A percentile compares a stretch with the other conserved stretches of the same genome.
Evolutionary conservation across 2,888 invertebrate species (phyloP).

Genomic region (Yponomeuta plumbellus): DNA sequence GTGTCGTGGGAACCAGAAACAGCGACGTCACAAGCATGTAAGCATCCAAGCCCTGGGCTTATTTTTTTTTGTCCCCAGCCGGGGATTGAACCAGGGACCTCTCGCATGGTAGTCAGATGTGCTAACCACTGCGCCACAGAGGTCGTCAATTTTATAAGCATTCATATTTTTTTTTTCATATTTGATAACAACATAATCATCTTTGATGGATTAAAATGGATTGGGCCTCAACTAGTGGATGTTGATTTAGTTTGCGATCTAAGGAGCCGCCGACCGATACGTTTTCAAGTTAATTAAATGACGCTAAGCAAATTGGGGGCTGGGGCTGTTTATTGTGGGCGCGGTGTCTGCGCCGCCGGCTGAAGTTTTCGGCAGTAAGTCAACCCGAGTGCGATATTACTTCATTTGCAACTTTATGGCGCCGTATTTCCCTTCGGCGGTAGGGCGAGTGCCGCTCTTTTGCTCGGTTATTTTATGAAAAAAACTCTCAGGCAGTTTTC

Average conservation of each 20-base stretch:
- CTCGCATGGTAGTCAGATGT: no score
- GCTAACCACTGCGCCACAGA: no score
- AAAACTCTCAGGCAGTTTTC: slow-evolving; percentile 46
- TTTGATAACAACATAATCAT: no score
- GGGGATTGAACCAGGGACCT: no score
- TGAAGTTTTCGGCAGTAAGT: slow-evolving; percentile 47
- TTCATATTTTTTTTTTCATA: no score
- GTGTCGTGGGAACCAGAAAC: no score
- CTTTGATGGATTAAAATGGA: no score
- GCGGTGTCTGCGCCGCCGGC: slow-evolving; percentile 18
- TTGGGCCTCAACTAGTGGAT: neutral
- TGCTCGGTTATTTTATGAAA: slow-evolving; percentile 51
- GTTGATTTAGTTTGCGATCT: neutral
- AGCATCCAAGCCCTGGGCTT: no score
- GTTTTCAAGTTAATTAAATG: slow-evolving; percentile 64
- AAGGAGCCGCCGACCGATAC: neutral
- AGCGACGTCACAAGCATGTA: no score
- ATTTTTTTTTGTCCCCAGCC: no score
- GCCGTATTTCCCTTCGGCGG: slow-evolving; percentile 49
- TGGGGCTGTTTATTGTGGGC: slow-evolving; percentile 44
- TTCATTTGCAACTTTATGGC: slow-evolving; percentile 71
- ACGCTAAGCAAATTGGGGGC: slow-evolving; percentile 54
- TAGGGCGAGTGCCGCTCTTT: slow-evolving; percentile 37
- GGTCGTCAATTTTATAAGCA: no score
- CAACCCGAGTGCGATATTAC: slow-evolving; percentile 55